These are phyloP conservation scores for Scylla paramamosain DNA, from an alignment of 1,140 invertebrate genomes.

Conservation along the genomic window DNA sequence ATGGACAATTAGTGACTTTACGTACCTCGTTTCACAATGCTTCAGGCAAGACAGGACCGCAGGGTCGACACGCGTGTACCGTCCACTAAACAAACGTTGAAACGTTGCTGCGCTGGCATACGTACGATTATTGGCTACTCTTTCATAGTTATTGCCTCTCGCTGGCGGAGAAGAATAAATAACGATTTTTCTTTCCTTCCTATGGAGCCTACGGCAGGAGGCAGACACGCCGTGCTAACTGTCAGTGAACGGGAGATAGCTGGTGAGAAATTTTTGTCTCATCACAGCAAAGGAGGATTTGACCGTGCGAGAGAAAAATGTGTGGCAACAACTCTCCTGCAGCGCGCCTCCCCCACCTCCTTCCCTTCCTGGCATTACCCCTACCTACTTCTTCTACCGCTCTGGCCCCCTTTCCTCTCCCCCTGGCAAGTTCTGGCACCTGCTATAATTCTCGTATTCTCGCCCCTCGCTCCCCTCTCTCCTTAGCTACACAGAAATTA, in stretches of 20 bases:
- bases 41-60: conserved; percentile 52
- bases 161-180: conserved; percentile 65
- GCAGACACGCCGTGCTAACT: background rate
- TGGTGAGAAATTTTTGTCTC: conserved; percentile 13
- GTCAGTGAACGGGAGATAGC: background rate
- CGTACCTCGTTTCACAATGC: conserved; percentile 66
- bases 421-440: conserved; percentile 56
- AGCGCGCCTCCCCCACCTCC: conserved; percentile 23
- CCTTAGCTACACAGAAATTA: conserved; percentile 65
- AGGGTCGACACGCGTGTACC: conserved; percentile 56
- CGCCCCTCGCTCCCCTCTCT: conserved; percentile 64
- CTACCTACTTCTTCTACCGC: background rate
- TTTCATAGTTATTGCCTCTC: conserved; percentile 70
- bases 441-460: conserved; percentile 63
- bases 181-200: conserved; percentile 63
- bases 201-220: conserved; percentile 15
- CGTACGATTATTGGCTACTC: conserved; percentile 73
- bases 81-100: conserved; percentile 72
- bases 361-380: background rate
- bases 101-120: conserved; percentile 72
- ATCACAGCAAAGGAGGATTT: conserved; percentile 1
- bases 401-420: conserved; percentile 31
- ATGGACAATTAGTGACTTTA: conserved; percentile 32
- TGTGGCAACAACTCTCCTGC: conserved; percentile 63
- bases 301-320: conserved; percentile 58